These are phyloP conservation scores for Diploptera punctata DNA, from an alignment of 2,888 invertebrate species.

Conservation along the genomic window DNA sequence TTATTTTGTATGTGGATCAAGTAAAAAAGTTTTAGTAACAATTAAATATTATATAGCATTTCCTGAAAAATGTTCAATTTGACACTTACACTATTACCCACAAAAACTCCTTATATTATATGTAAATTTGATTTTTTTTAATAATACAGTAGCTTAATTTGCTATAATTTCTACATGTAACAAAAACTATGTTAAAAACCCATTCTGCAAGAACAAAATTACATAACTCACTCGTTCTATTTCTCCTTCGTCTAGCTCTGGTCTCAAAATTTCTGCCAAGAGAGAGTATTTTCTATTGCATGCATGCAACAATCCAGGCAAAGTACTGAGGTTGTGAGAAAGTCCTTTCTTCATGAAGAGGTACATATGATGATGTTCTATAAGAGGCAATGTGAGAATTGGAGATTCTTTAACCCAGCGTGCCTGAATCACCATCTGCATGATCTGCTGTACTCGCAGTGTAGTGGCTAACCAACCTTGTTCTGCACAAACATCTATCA, in stretches of 20 bases:
- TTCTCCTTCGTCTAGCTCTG: conserved; percentile 70
- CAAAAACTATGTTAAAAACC: no score
- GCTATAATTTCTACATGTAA: no score
- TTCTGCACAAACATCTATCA: conserved; percentile 93
- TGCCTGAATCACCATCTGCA: conserved; percentile 93
- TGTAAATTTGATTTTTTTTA: no score
- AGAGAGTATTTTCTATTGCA: conserved; percentile 65
- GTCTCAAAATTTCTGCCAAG: conserved; percentile 66
- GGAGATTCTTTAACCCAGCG: conserved; percentile 82
- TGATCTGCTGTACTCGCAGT: conserved; percentile 74
- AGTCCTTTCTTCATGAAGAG: conserved; percentile 15
- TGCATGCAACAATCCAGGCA: conserved; percentile 66
- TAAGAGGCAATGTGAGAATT: conserved; percentile 77
- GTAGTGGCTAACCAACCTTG: conserved; percentile 88
- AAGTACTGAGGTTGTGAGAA: conserved; percentile 45
- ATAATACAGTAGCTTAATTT: no score
- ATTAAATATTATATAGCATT: no score
- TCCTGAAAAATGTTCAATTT: no score
- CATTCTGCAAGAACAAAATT: no score
- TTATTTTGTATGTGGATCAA: no score
- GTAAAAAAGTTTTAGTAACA: no score
- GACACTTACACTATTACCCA: no score
- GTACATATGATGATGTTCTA: conserved; percentile 62
- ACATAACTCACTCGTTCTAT: conserved; percentile 72
- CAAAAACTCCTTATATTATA: no score